A percentile compares a stretch with the other conserved stretches of the same genome.
Evolutionary conservation across 2,888 invertebrate species (phyloP).

Genomic region (Conomelus anceps): DNA sequence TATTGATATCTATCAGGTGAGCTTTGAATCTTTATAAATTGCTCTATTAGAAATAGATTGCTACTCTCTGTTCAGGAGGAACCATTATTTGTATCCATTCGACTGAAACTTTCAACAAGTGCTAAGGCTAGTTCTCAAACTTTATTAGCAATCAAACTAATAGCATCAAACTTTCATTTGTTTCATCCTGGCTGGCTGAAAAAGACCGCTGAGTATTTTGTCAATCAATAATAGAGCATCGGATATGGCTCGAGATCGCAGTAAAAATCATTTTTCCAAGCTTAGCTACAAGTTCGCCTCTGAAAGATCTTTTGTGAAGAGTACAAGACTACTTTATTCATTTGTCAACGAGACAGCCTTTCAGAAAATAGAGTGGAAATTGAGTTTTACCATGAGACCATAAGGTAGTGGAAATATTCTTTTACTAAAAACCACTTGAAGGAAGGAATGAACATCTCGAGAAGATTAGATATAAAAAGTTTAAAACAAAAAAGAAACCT

Average conservation of each 20-base stretch:
- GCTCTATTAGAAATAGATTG: no score
- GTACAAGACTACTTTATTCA: neutral
- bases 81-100: no score
- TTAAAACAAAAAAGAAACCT: no score
- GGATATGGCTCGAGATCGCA: neutral
- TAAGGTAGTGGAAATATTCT: neutral
- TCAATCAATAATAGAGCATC: neutral
- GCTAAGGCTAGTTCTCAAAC: neutral
- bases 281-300: neutral
- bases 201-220: neutral
- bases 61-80: no score
- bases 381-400: no score
- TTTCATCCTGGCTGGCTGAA: no score
- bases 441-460: no score
- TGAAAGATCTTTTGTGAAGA: neutral
- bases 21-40: no score
- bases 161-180: neutral
- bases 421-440: neutral
- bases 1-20: no score
- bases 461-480: no score
- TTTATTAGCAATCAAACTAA: neutral
- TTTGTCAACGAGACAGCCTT: no score
- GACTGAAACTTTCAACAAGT: neutral
- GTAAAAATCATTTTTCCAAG: neutral
- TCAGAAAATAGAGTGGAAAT: no score